Evolutionary conservation across 2,113 vertebrate species (phyloP).

Genomic region (Corythaeola cristata): DNA sequence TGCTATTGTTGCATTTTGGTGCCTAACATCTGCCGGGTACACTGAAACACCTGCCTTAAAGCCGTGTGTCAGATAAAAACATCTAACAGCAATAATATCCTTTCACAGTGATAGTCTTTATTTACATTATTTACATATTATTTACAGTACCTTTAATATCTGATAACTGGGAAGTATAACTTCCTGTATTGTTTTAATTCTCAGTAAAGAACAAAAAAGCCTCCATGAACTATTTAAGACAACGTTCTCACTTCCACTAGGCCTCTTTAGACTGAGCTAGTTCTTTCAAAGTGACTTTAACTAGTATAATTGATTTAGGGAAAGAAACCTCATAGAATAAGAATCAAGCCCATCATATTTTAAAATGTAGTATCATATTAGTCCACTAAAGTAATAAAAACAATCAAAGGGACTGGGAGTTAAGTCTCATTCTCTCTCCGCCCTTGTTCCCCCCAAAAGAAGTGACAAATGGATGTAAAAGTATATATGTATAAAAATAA

Average conservation of each 20-base stretch:
- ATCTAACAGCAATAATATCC: not conserved
- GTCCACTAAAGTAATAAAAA: not conserved
- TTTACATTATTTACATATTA: not conserved
- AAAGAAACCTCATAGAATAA: not conserved
- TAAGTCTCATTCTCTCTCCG: not conserved
- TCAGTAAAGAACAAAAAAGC: not conserved
- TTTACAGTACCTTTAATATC: not conserved
- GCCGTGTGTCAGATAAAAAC: not conserved
- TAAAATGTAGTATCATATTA: not conserved
- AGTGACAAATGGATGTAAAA: not conserved
- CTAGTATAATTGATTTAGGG: not conserved
- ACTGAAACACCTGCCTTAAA: not conserved
- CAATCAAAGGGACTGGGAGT: not conserved
- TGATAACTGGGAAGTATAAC: not conserved
- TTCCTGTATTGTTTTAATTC: not conserved
- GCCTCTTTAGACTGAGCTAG: not conserved
- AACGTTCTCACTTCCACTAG: not conserved
- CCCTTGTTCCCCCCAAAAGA: not conserved
- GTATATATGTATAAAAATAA: not conserved
- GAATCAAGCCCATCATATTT: not conserved
- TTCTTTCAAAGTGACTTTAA: not conserved
- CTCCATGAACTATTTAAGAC: not conserved
- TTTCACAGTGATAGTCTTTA: not conserved
- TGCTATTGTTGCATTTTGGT: not conserved
- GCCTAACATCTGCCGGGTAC: constrained; percentile 12